Evolutionary conservation across 1,140 invertebrate genomes (phyloP).

Genomic region (Nasonia vitripennis): DNA sequence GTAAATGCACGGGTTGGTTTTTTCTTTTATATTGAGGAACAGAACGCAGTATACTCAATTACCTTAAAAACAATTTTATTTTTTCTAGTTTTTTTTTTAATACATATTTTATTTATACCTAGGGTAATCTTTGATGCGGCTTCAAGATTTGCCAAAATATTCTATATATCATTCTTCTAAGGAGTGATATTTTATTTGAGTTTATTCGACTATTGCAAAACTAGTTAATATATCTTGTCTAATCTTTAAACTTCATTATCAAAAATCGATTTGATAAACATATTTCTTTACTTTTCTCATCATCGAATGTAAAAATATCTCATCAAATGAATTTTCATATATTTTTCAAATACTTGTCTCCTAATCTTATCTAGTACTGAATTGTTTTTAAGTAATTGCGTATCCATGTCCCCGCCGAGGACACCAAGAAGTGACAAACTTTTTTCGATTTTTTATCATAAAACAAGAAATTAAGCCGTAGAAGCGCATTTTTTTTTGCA

Average conservation of each 20-base stretch:
- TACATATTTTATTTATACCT: neutral
- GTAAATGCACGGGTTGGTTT: constrained; percentile 20
- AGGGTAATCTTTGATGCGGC: neutral
- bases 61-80: constrained; percentile 9
- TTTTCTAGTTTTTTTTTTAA: neutral
- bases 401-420: neutral
- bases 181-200: neutral
- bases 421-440: neutral
- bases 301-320: neutral
- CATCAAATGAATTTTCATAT: neutral
- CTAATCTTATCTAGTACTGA: neutral
- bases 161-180: neutral
- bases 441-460: neutral
- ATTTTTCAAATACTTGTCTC: neutral
- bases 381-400: constrained; percentile 1
- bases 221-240: neutral
- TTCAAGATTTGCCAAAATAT: constrained; percentile 50
- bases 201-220: neutral
- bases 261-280: constrained; percentile 36
- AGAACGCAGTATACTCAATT: neutral
- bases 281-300: neutral
- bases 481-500: constrained; percentile 4
- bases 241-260: neutral
- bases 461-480: neutral
- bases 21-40: constrained; percentile 54